Conservation (phyloP, 2,797 vertebrate genomes). For the Discoglossus pictus region DNA sequence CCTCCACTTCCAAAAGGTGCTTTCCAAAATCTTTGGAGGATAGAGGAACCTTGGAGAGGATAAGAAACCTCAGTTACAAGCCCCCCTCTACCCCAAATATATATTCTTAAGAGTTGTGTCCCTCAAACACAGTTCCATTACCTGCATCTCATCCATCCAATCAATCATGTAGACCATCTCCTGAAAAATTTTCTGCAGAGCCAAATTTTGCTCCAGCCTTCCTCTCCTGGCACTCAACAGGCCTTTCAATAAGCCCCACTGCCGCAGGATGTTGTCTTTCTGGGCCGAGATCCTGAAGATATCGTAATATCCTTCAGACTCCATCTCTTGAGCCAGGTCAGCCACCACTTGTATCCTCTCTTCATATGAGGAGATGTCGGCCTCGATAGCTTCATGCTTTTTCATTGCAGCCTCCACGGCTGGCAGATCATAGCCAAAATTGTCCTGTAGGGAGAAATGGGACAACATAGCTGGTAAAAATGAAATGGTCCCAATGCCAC, state of each 20-base stretch:
- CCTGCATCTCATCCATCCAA: slow-evolving; percentile 98
- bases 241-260: slow-evolving; percentile 88
- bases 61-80: not conserved
- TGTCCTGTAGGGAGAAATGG: slow-evolving; percentile 74
- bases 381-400: slow-evolving; percentile 96
- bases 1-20: slow-evolving; percentile 91
- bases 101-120: too few species aligned
- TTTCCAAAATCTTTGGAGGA: slow-evolving; percentile 89
- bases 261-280: slow-evolving; percentile 87
- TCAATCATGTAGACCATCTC: slow-evolving; percentile 99
- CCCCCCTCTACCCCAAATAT: not conserved
- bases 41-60: slow-evolving; percentile 77
- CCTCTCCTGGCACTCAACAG: slow-evolving; percentile 78
- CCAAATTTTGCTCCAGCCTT: slow-evolving; percentile 88
- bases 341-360: slow-evolving; percentile 88
- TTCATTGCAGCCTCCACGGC: slow-evolving; percentile 96
- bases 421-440: slow-evolving; percentile 93
- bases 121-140: slow-evolving; percentile 48
- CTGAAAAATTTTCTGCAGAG: slow-evolving; percentile 93
- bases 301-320: slow-evolving; percentile 86
- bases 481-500: not conserved
- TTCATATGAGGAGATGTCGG: slow-evolving; percentile 91
- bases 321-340: slow-evolving; percentile 85
- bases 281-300: slow-evolving; percentile 81
- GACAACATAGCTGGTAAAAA: too few species aligned